A percentile compares a stretch with the other conserved stretches of the same genome.
These are phyloP conservation scores for Lutjanus campechanus DNA, from an alignment of 2,797 vertebrate genomes.

Conservation along the genomic window DNA sequence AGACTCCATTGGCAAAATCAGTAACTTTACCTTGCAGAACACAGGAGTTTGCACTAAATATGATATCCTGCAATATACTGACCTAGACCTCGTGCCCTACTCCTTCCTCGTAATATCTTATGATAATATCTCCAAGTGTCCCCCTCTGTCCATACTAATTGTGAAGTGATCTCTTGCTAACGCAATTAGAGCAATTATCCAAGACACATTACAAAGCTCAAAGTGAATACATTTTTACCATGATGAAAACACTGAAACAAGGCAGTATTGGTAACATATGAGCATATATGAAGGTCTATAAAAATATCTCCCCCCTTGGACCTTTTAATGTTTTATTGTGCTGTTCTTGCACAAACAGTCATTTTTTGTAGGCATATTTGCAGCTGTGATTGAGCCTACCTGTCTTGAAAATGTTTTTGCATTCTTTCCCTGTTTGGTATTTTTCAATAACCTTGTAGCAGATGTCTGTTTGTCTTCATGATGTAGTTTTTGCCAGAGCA, in stretches of 20 bases:
- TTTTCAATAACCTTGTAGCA: constrained; percentile 19
- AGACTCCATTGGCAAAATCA: no score
- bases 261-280: no score
- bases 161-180: no score
- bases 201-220: background rate
- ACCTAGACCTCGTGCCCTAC: no score
- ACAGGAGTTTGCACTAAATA: no score
- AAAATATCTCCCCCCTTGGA: background rate
- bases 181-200: background rate
- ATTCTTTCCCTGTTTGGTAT: background rate
- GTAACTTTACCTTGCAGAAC: no score
- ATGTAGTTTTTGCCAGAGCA: background rate
- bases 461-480: constrained; percentile 12
- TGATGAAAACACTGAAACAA: background rate
- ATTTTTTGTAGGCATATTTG: constrained; percentile 11
- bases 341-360: background rate
- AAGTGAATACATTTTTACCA: background rate
- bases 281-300: background rate
- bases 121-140: no score
- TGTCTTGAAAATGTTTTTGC: constrained; percentile 5
- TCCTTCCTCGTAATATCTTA: no score
- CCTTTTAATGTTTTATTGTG: background rate
- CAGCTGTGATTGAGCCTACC: constrained; percentile 24
- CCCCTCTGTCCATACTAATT: no score
- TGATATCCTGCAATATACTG: no score